Base-by-base conservation (phyloP, 2,888 invertebrate species). In the Hydropsyche betteni region DNA sequence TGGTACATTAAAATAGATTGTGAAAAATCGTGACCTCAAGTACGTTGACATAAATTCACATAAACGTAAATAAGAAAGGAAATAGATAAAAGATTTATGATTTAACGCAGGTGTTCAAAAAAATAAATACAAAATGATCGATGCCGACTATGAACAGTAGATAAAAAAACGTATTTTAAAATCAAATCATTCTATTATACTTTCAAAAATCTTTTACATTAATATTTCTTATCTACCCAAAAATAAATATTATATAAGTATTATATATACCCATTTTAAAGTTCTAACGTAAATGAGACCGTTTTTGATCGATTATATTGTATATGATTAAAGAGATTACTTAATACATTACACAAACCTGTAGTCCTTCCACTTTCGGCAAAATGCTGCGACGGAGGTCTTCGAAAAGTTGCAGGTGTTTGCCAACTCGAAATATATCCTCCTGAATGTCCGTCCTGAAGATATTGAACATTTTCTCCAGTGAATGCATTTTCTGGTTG, bases 371-470 rank as follows among this genome's bases (percentile, higher is more conserved):
- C 58, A 58, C 58, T 58, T 58, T 58, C 58, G 16, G 58, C 58
- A 58, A 58, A 58, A 14, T 58, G 58, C 24, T 58, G 16, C 58
- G 38, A 68, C 10, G 68, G 34, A 7, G n/a, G 14, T 33, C n/a
- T 5, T 2, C 7, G 68, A 38, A 14, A 16, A n/a, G 7, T 38
- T 0, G 14, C 12, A 10, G 70, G 70, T 3, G 70, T 51, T n/a
- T 64, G 61, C 75, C 75, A 75, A 5, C 51, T 12, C 4, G 71
- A 71, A 14, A 75, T 51, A 7, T 72, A 16, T 34, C 36, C 64
- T 8, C 38, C 53, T n/a, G 55, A 14, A n/a, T 68, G 53, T 1
- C 7, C 7, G 14, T 52, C 50, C 33, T 53, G 34, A 34, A 75
- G 71, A 44, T 33, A 36, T 0, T 64, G 14, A 4, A 72, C 12